Evolutionary conservation across 2,797 vertebrate genomes (phyloP), one percentile per base, ranked within the genome.

Genomic region (Choloepus didactylus): DNA sequence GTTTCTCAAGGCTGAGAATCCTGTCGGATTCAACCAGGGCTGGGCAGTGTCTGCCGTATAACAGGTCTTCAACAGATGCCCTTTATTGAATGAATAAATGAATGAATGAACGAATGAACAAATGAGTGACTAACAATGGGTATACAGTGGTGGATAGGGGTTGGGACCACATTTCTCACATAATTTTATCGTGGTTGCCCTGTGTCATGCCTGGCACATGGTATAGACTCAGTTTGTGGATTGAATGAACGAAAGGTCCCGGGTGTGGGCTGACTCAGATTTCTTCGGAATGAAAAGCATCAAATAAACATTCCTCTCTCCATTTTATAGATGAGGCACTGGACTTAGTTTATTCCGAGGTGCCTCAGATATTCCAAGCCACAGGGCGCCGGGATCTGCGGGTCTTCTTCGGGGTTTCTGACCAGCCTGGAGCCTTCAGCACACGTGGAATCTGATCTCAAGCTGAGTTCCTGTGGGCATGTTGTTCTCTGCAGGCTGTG

Each of bases 271-370:
- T 2, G 29, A 87, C 35, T 77, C 54, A 35, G 69, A 67, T 89
- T 54, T 89, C 64, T 86, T 89, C 54, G 69, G 66, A 70, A 81
- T 46, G 29, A 81, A 73, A 77, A 93, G 5, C 49, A 86, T 23
- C n/a, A 44, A 38, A 38, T 31, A 59, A 66, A 44, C 19, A 16
- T 60, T 54, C 16, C 14, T 89, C 38, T 87, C 31, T 83, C 59
- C 49, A 35, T 93, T 59, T 89, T 75, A 62, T 38, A 66, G 67
- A 62, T 10, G 38, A 91, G 49, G 64, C 41, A 19, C 72, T 38
- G 80, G 70, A 9, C n/a, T 88, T 59, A 46, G 59, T 29, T 84
- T 25, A 75, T 79, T 95, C 51, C 23, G 6, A 44, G 64, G 66
- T 64, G 38, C 64, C 44, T 60, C n/a, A 6, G 59, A 23, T 76